These are phyloP conservation scores for Lampris megalopsis DNA, from an alignment of 2,113 vertebrate genomes.

Conservation along the genomic window DNA sequence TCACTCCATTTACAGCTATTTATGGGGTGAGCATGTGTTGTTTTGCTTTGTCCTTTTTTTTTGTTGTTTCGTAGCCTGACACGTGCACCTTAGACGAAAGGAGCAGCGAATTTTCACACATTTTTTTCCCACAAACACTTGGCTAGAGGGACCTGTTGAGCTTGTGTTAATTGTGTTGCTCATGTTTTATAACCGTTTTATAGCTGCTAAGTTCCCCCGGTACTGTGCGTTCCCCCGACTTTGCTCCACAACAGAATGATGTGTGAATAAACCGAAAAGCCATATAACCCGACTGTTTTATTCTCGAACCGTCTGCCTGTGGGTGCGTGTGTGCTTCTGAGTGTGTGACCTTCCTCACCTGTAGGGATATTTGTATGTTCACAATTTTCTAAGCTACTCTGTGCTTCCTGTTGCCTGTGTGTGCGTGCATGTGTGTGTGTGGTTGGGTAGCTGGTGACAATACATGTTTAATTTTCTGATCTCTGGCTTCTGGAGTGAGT, in stretches of 20 bases:
- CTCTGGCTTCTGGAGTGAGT: constrained; percentile 20
- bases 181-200: no score
- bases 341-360: neutral
- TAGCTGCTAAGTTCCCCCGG: no score
- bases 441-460: neutral
- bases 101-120: constrained; percentile 28
- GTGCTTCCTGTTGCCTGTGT: neutral
- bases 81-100: no score
- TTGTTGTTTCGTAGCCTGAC: no score
- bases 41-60: constrained; percentile 18
- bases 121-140: constrained; percentile 11
- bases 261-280: neutral
- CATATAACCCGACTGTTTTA: no score
- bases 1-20: constrained; percentile 24
- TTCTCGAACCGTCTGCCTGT: no score
- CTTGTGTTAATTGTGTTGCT: no score
- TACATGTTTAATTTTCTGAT: constrained; percentile 22
- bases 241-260: neutral
- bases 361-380: no score
- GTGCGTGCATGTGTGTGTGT: neutral
- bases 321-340: no score
- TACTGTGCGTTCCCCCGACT: no score
- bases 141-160: neutral
- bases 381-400: neutral
- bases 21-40: constrained; percentile 9